phyloP scores from a whole-genome alignment of 2,888 invertebrate species.

The Eupithecia pulchellata region DNA sequence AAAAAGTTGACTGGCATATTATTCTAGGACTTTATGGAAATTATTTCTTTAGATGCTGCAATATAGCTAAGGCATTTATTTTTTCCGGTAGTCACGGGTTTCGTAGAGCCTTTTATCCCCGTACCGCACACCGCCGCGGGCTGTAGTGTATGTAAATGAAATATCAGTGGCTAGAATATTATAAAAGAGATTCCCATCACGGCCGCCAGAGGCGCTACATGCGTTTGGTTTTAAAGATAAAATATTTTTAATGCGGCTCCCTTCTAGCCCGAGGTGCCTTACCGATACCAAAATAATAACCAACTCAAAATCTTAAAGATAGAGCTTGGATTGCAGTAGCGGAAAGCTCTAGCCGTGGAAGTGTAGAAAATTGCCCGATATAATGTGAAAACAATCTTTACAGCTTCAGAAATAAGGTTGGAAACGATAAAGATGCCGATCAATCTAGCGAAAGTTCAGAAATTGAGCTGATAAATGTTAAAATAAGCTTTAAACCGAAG shows the following conservation, averaged over 20 bases:
- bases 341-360: background rate
- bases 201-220: conserved; percentile 54
- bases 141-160: conserved; percentile 8
- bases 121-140: background rate
- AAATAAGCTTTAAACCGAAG: conserved; percentile 1
- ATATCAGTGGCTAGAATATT: conserved; percentile 29
- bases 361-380: conserved; percentile 1
- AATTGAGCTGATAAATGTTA: background rate
- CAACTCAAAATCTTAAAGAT: conserved; percentile 13
- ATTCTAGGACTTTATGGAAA: too few species aligned
- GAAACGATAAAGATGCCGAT: conserved; percentile 6
- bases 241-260: conserved; percentile 59
- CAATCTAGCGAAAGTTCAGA: background rate
- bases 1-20: background rate
- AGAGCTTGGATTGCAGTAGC: conserved; percentile 11
- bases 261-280: conserved; percentile 49
- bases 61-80: too few species aligned
- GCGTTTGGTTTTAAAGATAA: conserved; percentile 61
- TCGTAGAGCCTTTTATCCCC: background rate
- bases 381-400: conserved; percentile 13
- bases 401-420: conserved; percentile 3
- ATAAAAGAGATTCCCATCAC: conserved; percentile 27
- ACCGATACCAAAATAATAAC: conserved; percentile 29
- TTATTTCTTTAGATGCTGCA: too few species aligned
- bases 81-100: background rate